Evolutionary conservation across 2,888 invertebrate species (phyloP).

Genomic region (Apamea sordens): DNA sequence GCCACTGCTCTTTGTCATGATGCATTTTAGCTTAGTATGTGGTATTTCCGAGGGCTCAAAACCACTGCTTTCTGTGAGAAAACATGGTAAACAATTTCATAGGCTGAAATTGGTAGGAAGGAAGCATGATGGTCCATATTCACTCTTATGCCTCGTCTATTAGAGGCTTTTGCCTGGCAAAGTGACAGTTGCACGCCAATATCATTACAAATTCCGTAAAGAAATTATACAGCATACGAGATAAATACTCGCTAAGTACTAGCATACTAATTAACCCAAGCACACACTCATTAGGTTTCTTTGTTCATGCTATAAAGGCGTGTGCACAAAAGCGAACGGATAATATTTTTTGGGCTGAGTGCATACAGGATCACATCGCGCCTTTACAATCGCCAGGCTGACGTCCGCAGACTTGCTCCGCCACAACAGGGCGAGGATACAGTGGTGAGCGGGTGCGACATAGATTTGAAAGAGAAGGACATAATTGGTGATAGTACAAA

Average conservation of each 20-base stretch:
- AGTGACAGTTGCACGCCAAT: background rate
- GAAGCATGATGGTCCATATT: background rate
- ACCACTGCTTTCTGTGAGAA: background rate
- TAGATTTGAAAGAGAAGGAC: background rate
- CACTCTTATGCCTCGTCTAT: background rate
- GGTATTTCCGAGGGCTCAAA: background rate
- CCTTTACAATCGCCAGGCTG: conserved; percentile 84
- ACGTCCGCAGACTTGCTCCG: conserved; percentile 81
- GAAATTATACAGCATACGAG: conserved; percentile 10
- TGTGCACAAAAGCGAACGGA: conserved; percentile 67
- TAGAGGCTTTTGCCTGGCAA: background rate
- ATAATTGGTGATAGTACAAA: background rate
- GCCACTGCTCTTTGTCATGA: no score
- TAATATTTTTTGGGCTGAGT: conserved; percentile 70
- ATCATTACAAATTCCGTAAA: background rate
- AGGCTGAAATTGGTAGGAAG: background rate
- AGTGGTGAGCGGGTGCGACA: conserved; percentile 12
- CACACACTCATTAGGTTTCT: conserved; percentile 63
- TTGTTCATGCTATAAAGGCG: conserved; percentile 58
- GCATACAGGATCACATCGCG: conserved; percentile 75
- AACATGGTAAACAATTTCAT: background rate
- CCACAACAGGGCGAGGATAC: conserved; percentile 51
- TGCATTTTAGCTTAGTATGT: background rate
- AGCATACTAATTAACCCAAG: conserved; percentile 51
- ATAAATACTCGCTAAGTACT: conserved; percentile 38